Evolutionary conservation across 2,888 invertebrate species (phyloP).

Genomic region (Ichneumoninae sp.): DNA sequence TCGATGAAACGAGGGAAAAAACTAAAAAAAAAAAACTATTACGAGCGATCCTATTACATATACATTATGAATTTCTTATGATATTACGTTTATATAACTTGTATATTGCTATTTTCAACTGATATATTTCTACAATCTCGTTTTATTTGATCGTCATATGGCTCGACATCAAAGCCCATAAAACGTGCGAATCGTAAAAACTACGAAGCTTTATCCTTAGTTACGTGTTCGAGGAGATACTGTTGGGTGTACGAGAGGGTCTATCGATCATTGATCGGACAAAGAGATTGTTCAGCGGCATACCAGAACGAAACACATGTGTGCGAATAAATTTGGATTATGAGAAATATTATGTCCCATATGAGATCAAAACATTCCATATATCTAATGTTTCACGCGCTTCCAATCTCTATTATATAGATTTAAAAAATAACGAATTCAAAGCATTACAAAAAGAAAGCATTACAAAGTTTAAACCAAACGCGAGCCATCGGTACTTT

Average conservation of each 20-base stretch:
- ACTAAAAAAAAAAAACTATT: slow-evolving; percentile 28
- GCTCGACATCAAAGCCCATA: slow-evolving; percentile 34
- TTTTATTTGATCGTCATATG: slow-evolving; percentile 55
- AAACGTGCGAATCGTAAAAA: slow-evolving; percentile 25
- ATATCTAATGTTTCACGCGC: slow-evolving; percentile 54
- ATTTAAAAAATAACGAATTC: not conserved
- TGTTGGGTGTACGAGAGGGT: slow-evolving; percentile 24
- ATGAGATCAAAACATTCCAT: slow-evolving; percentile 63
- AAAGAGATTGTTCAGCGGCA: slow-evolving; percentile 2
- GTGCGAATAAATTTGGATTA: slow-evolving; percentile 54
- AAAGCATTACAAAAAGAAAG: not conserved
- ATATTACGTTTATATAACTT: slow-evolving; percentile 63
- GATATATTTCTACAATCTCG: slow-evolving; percentile 50
- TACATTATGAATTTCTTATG: slow-evolving; percentile 61
- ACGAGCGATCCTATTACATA: slow-evolving; percentile 62
- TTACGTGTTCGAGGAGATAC: slow-evolving; percentile 8
- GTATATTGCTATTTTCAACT: slow-evolving; percentile 61
- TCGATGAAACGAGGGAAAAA: slow-evolving; percentile 66
- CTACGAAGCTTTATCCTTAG: slow-evolving; percentile 42
- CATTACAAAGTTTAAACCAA: not conserved
- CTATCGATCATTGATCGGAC: slow-evolving; percentile 16
- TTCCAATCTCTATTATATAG: slow-evolving; percentile 51
- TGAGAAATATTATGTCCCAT: slow-evolving; percentile 45
- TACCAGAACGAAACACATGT: slow-evolving; percentile 27
- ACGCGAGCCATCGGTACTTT: slow-evolving; percentile 8